Evolutionary conservation across 2,797 vertebrate species (phyloP).

Genomic region (Mus minutoides): DNA sequence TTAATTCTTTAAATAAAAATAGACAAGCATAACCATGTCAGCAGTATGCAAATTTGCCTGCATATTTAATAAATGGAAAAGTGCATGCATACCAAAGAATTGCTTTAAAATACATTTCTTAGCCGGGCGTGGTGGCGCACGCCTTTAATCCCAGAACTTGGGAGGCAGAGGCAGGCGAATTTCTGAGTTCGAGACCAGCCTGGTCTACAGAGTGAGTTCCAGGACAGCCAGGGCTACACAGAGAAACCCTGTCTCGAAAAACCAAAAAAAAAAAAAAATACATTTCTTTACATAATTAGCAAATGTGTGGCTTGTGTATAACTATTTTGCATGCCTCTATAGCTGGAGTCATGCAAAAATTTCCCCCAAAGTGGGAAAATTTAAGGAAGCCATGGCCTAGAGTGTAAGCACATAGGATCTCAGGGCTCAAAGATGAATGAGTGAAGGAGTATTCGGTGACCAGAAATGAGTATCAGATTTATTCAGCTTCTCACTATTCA

Average conservation of each 20-base stretch:
- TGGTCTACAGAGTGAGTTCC: no score
- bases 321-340: not conserved
- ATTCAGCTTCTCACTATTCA: not conserved
- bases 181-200: no score
- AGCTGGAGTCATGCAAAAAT: not conserved
- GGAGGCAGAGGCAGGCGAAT: no score
- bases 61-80: not conserved
- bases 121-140: no score
- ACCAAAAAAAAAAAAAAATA: no score
- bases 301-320: not conserved
- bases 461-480: not conserved
- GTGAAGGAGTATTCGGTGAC: not conserved
- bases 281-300: not conserved
- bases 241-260: no score
- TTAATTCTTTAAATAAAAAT: not conserved
- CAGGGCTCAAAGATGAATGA: not conserved
- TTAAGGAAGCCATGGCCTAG: not conserved
- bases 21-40: not conserved
- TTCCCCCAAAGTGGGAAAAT: not conserved
- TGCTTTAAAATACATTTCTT: not conserved
- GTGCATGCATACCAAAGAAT: not conserved
- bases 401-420: not conserved
- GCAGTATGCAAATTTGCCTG: not conserved
- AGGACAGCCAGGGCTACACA: no score
- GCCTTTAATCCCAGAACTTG: no score